Base-by-base conservation (phyloP, 2,113 vertebrate genomes). In the Baryphthengus martii region DNA sequence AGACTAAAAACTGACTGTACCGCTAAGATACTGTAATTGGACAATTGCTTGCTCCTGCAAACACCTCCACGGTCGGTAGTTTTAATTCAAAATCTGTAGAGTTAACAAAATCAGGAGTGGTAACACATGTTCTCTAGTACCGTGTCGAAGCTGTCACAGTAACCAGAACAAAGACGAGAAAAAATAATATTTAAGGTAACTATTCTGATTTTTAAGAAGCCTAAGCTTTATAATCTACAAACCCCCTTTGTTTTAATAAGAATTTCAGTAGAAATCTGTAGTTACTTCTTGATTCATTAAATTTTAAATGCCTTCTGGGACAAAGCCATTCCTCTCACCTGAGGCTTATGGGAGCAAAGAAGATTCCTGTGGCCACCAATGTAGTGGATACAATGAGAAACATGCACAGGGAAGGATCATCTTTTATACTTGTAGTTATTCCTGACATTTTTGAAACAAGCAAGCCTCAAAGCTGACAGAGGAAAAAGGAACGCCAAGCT, bases 321-420 rank as follows among this genome's bases (percentile, higher is more conserved):
- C 31, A 37, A n/a, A 39, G 26, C 7, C 3, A 26, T 17, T 31
- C 12, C 29, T 59, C 28, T 75, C 13, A 70, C 5, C 29, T 33
- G 9, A 47, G 12, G 49, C 39, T 37, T 37, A 42, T 16, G 6
- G 25, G 21, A 75, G 10, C 44, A 19, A 63, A 79, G 23, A 7
- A 65, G 24, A n/a, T 73, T 78, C 39, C 42, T 42, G 42, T 47
- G 28, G 29, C 10, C 52, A 35, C 25, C 45, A 65, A 2, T 0
- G 1, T 6, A 50, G 15, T 2, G 15, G 26, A 42, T 62, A 33
- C 8, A 47, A 2, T 4, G 17, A 62, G 50, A 17, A 1, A 1
- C 19, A 28, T 1, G 11, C n/a, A 49, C 5, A 63, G 29, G 37
- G 14, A 53, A 62, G 19, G 6, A 31, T n/a, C 14, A 23, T 23